A percentile compares a stretch with the other conserved stretches of the same genome.
Evolutionary conservation across 2,888 invertebrate genomes (phyloP).

Genomic region (Philopedon plagiatum): DNA sequence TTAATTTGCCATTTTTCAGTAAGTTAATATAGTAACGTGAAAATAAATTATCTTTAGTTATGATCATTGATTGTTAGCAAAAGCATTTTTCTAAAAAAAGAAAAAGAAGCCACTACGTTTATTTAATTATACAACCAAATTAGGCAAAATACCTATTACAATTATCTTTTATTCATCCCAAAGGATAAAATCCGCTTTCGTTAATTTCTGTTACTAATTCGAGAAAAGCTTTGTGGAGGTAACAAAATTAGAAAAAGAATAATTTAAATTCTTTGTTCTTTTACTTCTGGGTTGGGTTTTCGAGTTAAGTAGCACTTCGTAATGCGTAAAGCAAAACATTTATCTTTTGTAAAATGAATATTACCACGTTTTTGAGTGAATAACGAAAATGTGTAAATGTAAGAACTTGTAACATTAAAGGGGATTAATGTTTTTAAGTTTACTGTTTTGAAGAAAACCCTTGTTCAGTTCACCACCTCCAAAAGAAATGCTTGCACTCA

Average conservation of each 20-base stretch:
- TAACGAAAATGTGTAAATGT: neutral
- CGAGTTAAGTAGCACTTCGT: neutral
- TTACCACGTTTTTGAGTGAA: neutral
- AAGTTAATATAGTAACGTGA: too few relatives aligned
- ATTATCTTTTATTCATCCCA: neutral
- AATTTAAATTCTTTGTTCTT: slow-evolving; percentile 1
- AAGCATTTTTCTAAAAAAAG: too few relatives aligned
- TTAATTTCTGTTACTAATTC: neutral
- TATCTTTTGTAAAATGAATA: neutral
- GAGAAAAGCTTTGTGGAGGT: neutral
- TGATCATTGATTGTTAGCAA: too few relatives aligned
- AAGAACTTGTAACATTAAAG: too few relatives aligned
- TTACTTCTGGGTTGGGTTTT: neutral
- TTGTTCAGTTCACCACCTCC: too few relatives aligned
- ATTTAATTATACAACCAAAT: neutral
- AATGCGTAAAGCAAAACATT: neutral
- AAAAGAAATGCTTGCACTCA: too few relatives aligned
- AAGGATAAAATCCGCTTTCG: neutral
- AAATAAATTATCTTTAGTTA: too few relatives aligned
- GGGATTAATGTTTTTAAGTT: too few relatives aligned
- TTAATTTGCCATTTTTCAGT: too few relatives aligned
- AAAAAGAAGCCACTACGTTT: neutral
- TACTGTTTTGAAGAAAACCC: too few relatives aligned
- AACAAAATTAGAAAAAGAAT: neutral
- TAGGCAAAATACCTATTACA: neutral